Evolutionary conservation across 1,140 invertebrate species (phyloP).

Genomic region (Tetragnatha versicolor): DNA sequence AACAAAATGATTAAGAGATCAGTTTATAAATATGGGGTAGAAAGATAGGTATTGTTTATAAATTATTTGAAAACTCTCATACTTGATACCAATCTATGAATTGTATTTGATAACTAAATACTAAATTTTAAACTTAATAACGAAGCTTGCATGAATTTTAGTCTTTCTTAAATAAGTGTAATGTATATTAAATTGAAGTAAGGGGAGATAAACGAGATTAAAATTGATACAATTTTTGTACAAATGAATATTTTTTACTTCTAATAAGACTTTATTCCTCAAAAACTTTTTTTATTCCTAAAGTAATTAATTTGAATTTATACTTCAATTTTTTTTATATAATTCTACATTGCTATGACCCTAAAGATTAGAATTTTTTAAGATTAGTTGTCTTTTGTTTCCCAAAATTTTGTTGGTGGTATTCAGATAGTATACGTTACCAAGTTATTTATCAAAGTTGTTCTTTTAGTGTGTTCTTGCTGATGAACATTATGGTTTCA

Average conservation of each 20-base stretch:
- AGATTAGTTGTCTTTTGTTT: neutral
- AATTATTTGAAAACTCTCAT: neutral
- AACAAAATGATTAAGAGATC: neutral
- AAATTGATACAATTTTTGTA: neutral
- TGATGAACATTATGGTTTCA: slow-evolving; percentile 79
- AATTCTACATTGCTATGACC: neutral
- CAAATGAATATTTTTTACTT: neutral
- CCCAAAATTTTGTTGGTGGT: slow-evolving; percentile 30
- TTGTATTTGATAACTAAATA: neutral
- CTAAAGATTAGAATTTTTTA: neutral
- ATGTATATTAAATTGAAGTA: neutral
- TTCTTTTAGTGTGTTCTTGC: slow-evolving; percentile 70
- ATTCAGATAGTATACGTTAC: slow-evolving; percentile 3
- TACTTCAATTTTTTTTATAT: neutral
- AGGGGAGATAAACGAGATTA: neutral
- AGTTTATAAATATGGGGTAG: neutral
- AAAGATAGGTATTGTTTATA: neutral
- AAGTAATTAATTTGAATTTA: neutral
- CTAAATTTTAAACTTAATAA: neutral
- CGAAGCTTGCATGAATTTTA: neutral
- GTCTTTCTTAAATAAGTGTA: neutral
- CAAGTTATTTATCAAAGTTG: slow-evolving; percentile 59
- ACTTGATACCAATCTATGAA: neutral
- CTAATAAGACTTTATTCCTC: neutral
- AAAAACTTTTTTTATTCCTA: neutral